Percentiles rank a stretch among this genome's conserved stretches.
These are phyloP conservation scores for Neomonachus schauinslandi DNA, from an alignment of 2,113 vertebrate genomes.

Conservation along the genomic window DNA sequence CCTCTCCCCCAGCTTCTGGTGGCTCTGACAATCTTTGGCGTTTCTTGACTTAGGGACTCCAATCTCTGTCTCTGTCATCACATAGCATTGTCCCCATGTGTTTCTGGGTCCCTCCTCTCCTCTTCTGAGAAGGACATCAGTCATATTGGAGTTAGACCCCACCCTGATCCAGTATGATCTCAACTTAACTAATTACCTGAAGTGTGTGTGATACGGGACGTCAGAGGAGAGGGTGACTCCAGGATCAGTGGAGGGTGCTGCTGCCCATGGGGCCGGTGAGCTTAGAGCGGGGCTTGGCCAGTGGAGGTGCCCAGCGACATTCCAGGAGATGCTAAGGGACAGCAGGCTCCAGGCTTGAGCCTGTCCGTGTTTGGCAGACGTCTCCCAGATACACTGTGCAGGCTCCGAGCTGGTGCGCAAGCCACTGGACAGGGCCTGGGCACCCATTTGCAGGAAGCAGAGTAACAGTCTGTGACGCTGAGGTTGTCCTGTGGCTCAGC, in stretches of 20 bases:
- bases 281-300: too few species aligned
- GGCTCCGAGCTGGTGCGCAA: not conserved
- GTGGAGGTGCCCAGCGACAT: not conserved
- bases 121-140: not conserved
- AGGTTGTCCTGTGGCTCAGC: not conserved
- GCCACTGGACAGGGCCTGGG: not conserved
- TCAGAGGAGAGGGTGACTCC: not conserved
- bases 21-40: not conserved
- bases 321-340: not conserved
- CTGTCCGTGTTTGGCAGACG: rapidly evolving
- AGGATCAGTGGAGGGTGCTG: rapidly evolving
- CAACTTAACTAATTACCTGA: not conserved
- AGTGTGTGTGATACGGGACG: rapidly evolving
- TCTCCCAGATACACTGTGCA: rapidly evolving
- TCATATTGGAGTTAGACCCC: not conserved
- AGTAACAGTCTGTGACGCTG: not conserved
- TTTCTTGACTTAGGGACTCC: not conserved
- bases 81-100: not conserved
- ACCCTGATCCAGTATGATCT: not conserved
- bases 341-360: too few species aligned
- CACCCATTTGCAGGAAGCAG: not conserved
- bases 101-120: not conserved
- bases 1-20: not conserved
- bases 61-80: not conserved
- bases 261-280: not conserved